A percentile compares a stretch with the other conserved stretches of the same genome.
These are phyloP conservation scores for Coecobrya sp. DNA, from an alignment of 2,888 invertebrate genomes.

Conservation along the genomic window DNA sequence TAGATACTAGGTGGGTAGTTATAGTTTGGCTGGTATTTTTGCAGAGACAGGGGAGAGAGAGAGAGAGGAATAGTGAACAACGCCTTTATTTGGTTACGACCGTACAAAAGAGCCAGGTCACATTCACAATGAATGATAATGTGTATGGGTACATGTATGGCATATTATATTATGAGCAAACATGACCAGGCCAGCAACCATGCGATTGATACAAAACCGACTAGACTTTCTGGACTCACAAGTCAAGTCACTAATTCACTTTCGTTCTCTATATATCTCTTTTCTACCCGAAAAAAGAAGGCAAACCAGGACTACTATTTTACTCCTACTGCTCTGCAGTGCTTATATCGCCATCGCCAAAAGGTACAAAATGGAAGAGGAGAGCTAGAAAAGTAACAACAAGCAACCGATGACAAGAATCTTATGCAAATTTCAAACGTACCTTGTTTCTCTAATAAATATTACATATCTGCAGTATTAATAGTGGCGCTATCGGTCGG, in stretches of 20 bases:
- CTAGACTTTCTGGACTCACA: constrained; percentile 72
- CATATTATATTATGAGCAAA: background rate
- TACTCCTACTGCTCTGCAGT: constrained; percentile 1
- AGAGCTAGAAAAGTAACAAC: background rate
- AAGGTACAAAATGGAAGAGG: background rate
- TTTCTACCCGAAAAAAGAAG: constrained; percentile 17
- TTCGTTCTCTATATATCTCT: background rate
- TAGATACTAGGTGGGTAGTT: constrained; percentile 31
- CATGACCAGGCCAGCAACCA: constrained; percentile 50
- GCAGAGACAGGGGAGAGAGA: constrained; percentile 13
- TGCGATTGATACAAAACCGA: constrained; percentile 30
- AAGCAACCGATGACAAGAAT: constrained; percentile 4
- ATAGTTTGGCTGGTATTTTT: constrained; percentile 60
- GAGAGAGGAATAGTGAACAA: constrained; percentile 18
- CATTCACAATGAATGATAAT: constrained; percentile 38
- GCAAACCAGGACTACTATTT: constrained; percentile 26
- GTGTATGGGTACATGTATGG: constrained; percentile 9
- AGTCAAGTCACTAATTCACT: constrained; percentile 28
- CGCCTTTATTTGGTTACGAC: constrained; percentile 67
- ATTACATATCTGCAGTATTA: background rate
- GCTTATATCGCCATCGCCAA: background rate
- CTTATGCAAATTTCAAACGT: constrained; percentile 56
- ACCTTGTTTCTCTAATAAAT: background rate
- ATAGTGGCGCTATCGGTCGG: background rate
- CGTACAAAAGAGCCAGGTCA: constrained; percentile 26